Percentiles rank a stretch among this genome's conserved stretches.
These are phyloP conservation scores for Drosophila merina DNA, from an alignment of 2,888 invertebrate species.

Conservation along the genomic window DNA sequence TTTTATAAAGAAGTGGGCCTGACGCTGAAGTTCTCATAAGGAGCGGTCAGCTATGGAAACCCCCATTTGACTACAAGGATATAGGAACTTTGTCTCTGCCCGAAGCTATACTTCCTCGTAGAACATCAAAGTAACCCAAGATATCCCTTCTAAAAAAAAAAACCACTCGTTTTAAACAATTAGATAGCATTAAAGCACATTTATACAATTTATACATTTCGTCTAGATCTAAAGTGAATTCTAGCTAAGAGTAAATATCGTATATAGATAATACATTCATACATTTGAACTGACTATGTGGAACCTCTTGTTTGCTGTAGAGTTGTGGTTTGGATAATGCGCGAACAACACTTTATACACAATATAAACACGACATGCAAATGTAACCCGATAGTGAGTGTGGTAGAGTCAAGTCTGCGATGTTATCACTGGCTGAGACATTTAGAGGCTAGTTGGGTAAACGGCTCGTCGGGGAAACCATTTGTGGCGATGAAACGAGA, in stretches of 20 bases:
- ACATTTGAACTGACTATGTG: constrained; percentile 18
- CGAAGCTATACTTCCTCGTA: too few relatives aligned
- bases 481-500: background rate
- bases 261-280: constrained; percentile 23
- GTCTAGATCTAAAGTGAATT: constrained; percentile 20
- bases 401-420: background rate
- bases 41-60: too few relatives aligned
- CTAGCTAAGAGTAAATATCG: constrained; percentile 22
- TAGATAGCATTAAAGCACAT: constrained; percentile 38
- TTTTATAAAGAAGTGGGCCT: too few relatives aligned
- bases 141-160: background rate
- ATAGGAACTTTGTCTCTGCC: too few relatives aligned
- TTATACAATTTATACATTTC: constrained; percentile 28
- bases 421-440: background rate
- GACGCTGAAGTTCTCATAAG: too few relatives aligned
- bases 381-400: constrained; percentile 7
- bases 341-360: constrained; percentile 20
- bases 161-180: constrained; percentile 18
- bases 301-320: constrained; percentile 1
- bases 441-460: background rate
- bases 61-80: too few relatives aligned
- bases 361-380: constrained; percentile 12
- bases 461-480: background rate
- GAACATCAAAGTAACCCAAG: background rate
- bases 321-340: constrained; percentile 21